Base-by-base conservation (phyloP, 1,140 invertebrate species). In the Brachionus rotundiformis region DNA sequence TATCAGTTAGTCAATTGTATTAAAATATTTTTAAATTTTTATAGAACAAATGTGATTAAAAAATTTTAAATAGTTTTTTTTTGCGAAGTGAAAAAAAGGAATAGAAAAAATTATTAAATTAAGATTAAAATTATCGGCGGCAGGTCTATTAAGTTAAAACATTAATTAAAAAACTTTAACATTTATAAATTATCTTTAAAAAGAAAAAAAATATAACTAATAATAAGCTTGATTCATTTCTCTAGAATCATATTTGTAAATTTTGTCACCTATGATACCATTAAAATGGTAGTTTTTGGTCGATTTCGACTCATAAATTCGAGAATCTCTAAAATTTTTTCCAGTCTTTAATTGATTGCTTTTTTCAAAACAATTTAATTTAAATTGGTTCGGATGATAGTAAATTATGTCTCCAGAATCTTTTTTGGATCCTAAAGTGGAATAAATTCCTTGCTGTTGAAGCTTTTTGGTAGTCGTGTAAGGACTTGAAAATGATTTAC, bases 171-270 rank as follows among this genome's bases (percentile, higher is more conserved):
- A 41, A 41, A 41, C 0, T 41, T 41, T 39, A 39, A 39, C 11
- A 39, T 39, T 39, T 10, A 39, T 79, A 19, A 27, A 10, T 33
- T 59, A 82, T 33, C 4, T 27, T 63, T 7, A 16, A 36, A 19
- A 33, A 16, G 4, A 73, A 73, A 73, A 11, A 73, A 47, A 25
- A 73, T 44, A 44, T 13, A 44, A 44, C 41, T 44, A 73, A 73
- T 73, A 73, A 44, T 73, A 73, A 11, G 68, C 68, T 73, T 73
- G 68, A 11, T 73, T 73, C 68, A 73, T 73, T 73, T 73, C 68
- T 73, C 68, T 41, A 39, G 16, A 39, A 41, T 73, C 25, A 39
- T 73, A 41, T 44, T 44, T 73, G 25, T 73, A 73, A 47, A 41
- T 44, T 73, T 73, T 73, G 13, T 73, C 39, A 11, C 36, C 36